These are phyloP conservation scores for Psilopogon haemacephalus DNA, from an alignment of 2,113 vertebrate species.

Conservation along the genomic window DNA sequence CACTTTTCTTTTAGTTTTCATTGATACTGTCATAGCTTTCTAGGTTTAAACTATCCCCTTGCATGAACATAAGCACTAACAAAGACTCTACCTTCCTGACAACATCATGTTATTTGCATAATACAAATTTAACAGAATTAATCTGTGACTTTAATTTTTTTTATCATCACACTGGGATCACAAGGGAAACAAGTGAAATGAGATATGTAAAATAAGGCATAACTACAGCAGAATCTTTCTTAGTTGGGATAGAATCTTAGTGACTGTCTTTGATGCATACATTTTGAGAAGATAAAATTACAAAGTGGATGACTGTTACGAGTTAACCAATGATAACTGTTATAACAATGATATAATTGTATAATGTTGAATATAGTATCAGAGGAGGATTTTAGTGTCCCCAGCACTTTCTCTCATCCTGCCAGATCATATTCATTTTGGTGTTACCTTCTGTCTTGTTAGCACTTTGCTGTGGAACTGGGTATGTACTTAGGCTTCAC, in stretches of 20 bases:
- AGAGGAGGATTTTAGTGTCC: neutral
- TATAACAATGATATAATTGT: too few species aligned
- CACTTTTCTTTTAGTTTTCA: neutral
- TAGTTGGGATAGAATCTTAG: neutral
- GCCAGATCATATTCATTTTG: fast-evolving
- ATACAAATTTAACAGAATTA: neutral
- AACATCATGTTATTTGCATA: neutral
- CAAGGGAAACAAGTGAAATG: neutral
- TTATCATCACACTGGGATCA: neutral
- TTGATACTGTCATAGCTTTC: neutral
- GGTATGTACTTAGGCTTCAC: neutral
- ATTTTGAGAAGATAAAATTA: neutral
- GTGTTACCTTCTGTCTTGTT: neutral
- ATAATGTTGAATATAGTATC: fast-evolving
- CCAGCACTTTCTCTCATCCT: neutral
- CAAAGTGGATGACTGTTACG: neutral
- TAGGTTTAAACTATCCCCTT: neutral
- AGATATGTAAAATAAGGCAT: neutral
- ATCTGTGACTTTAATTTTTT: neutral
- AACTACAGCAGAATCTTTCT: neutral
- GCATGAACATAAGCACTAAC: neutral
- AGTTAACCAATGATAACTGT: too few species aligned
- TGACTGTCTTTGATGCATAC: neutral
- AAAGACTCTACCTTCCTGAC: neutral
- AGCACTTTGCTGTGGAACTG: neutral